Base-by-base conservation (phyloP, 2,797 vertebrate species). In the Anabacerthia variegaticeps region DNA sequence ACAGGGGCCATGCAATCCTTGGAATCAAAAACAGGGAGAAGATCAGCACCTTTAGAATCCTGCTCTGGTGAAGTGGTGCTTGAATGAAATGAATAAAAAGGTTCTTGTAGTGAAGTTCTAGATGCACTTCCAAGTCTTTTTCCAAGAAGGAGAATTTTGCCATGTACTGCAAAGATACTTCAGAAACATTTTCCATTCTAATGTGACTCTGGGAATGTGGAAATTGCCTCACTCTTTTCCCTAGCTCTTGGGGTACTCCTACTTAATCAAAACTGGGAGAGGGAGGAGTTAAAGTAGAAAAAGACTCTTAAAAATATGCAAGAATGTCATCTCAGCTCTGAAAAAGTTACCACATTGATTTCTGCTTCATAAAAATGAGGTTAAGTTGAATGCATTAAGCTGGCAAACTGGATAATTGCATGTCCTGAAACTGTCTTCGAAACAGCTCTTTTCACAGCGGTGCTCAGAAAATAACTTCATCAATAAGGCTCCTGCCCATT, bases 381-480 rank as follows among this genome's bases (percentile, higher is more conserved):
- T 96, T 96, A 97, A 95, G 95, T 95, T 92, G 96, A 95, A 97
- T 90, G 91, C 93, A 96, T 97, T 97, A 96, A 94, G 91, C 95
- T 95, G 92, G 95, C 93, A 96, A 97, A 96, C 92, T 73, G 85
- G 92, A 91, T 96, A 96, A 96, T 96, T 95, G 89, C 69, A 79
- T 92, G 96, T 95, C 93, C 96, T 88, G 86, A 95, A 96, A 97
- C 87, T 93, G 94, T 96, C 96, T 96, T 82, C 44, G 10, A 92
- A 96, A 90, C 85, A 92, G 90, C 92, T 96, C 92, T 96, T 95
- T 93, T 95, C 96, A 95, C 93, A 95, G 96, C 43, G 0, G 94
- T 89, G 90, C 87, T 92, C 85, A 79, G 90, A 89, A 96, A 96
- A 97, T 95, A 97, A 95, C 93, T 97, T 91, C 87, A 93, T 92